Percentiles rank a stretch among this genome's conserved stretches.
These are phyloP conservation scores for Apeltes quadracus DNA, from an alignment of 2,113 vertebrate species.

Conservation along the genomic window DNA sequence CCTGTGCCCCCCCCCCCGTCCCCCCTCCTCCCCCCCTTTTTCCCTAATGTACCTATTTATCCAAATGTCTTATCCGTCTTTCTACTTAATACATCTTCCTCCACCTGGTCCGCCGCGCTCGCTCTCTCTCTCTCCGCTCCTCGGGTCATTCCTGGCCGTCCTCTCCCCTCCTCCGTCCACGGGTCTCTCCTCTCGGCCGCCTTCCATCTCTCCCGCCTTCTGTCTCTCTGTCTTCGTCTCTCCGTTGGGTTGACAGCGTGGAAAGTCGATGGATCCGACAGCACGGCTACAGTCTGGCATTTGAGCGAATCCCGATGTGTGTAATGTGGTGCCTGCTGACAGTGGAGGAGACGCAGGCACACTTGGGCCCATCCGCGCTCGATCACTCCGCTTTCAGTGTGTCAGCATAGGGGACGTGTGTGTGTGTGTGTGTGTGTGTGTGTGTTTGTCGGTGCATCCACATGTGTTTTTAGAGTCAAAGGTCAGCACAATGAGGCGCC, in stretches of 20 bases:
- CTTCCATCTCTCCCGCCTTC: not conserved
- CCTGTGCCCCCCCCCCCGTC: constrained; percentile 15
- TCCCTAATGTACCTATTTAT: constrained; percentile 38
- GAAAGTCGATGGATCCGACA: constrained; percentile 65
- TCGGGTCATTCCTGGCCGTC: not conserved
- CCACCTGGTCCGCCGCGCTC: not conserved
- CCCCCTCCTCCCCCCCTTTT: not conserved
- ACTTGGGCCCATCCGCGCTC: constrained; percentile 23
- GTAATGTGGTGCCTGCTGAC: constrained; percentile 65
- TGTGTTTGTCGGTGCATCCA: not conserved
- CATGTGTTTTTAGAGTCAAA: constrained; percentile 17
- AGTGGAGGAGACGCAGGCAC: constrained; percentile 33
- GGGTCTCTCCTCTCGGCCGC: not conserved
- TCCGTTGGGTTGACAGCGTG: constrained; percentile 50
- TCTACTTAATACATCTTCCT: constrained; percentile 15
- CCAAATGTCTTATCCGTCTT: not conserved
- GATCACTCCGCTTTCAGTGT: not conserved
- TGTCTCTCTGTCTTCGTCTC: constrained; percentile 33
- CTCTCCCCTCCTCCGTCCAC: constrained; percentile 21
- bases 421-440: not conserved
- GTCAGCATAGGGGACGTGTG: not conserved
- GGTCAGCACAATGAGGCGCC: constrained; percentile 17
- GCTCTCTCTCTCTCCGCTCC: not conserved
- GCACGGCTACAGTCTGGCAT: constrained; percentile 59
- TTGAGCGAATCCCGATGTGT: constrained; percentile 60